Evolutionary conservation across 2,888 invertebrate genomes (phyloP).

Genomic region (Gymnocheta viridis): DNA sequence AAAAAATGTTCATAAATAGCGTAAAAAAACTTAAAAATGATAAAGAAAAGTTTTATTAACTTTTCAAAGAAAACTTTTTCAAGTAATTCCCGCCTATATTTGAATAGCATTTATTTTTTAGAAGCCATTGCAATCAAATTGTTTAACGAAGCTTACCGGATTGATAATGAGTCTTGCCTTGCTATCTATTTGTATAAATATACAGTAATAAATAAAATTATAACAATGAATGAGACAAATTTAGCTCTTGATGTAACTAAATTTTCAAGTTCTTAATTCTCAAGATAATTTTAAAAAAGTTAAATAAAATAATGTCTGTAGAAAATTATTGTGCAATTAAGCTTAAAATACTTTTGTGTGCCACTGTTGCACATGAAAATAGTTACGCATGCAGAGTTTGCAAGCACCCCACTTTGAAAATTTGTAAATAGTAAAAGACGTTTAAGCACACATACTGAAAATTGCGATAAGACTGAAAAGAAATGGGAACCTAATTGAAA

Average conservation of each 20-base stretch:
- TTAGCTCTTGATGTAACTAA: not conserved
- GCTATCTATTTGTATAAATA: constrained; percentile 7
- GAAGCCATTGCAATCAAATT: constrained; percentile 66
- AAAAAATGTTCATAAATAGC: constrained; percentile 5
- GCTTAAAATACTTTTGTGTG: not conserved
- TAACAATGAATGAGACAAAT: not conserved
- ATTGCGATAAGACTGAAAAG: constrained; percentile 56
- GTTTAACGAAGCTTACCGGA: constrained; percentile 70
- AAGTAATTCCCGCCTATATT: constrained; percentile 64
- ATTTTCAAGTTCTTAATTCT: not conserved
- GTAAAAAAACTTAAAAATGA: constrained; percentile 41
- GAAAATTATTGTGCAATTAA: too few species aligned
- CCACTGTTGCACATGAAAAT: constrained; percentile 27
- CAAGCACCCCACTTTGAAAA: constrained; percentile 40
- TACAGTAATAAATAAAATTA: constrained; percentile 23
- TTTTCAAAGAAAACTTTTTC: constrained; percentile 41
- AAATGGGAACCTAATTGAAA: constrained; percentile 50
- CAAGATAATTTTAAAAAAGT: not conserved
- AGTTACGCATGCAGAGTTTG: constrained; percentile 51
- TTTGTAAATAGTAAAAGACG: constrained; percentile 27
- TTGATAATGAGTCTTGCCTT: constrained; percentile 53
- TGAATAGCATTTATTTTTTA: constrained; percentile 36
- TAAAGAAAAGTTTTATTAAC: constrained; percentile 46
- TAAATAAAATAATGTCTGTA: not conserved
- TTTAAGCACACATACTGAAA: constrained; percentile 38